phyloP scores from a whole-genome alignment of 1,140 invertebrate species.

The Branchinecta lindahli region DNA sequence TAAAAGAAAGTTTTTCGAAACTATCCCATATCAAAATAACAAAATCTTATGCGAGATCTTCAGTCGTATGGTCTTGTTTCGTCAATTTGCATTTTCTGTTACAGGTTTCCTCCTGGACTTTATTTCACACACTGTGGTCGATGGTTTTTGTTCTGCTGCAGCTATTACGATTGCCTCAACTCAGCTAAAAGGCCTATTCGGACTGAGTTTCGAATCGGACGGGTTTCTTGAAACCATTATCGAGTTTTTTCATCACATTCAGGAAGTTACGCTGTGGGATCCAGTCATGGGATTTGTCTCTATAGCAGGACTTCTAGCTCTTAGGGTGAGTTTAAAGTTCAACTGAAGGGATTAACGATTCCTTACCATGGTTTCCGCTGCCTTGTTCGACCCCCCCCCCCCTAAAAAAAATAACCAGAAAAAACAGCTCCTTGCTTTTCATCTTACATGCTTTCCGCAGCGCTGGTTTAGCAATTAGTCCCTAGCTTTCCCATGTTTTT shows the following conservation, averaged over 20 bases:
- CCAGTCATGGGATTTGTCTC: constrained; percentile 49
- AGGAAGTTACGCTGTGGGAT: constrained; percentile 46
- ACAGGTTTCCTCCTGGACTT: constrained; percentile 85
- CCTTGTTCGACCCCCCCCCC: too few relatives aligned
- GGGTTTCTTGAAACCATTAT: constrained; percentile 51
- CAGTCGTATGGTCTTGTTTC: too few relatives aligned
- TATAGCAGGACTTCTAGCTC: constrained; percentile 46
- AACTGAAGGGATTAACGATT: not conserved
- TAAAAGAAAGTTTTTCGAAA: too few relatives aligned
- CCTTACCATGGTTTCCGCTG: too few relatives aligned
- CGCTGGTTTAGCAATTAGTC: too few relatives aligned
- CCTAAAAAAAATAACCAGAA: too few relatives aligned
- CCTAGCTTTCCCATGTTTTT: too few relatives aligned
- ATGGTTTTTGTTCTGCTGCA: constrained; percentile 37
- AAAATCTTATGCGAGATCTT: too few relatives aligned
- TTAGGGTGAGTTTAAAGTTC: constrained; percentile 43
- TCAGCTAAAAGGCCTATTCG: constrained; percentile 68
- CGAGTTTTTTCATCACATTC: constrained; percentile 44
- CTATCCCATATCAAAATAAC: too few relatives aligned
- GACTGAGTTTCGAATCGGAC: constrained; percentile 51
- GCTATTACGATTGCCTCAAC: constrained; percentile 78
- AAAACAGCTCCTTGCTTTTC: too few relatives aligned
- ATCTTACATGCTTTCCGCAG: too few relatives aligned
- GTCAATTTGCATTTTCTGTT: constrained; percentile 22
- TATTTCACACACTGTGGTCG: constrained; percentile 56